A percentile compares a stretch with the other conserved stretches of the same genome.
These are phyloP conservation scores for Tortrix viridana DNA, from an alignment of 2,888 invertebrate species.

Conservation along the genomic window DNA sequence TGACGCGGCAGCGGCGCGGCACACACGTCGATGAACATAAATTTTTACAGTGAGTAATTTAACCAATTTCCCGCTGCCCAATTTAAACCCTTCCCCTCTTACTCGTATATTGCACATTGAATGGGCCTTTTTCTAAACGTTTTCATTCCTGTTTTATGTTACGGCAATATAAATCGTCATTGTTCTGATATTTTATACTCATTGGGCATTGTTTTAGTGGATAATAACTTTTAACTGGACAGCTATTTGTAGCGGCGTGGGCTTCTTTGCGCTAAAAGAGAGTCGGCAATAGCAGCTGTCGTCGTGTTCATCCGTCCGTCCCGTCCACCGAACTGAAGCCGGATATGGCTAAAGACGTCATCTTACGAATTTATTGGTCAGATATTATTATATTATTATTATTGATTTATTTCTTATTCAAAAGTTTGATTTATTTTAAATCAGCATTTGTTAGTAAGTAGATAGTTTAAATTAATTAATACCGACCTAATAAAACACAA, in stretches of 20 bases:
- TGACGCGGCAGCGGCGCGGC: conserved; percentile 10
- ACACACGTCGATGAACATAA: conserved; percentile 47
- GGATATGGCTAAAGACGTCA: not conserved
- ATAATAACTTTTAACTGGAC: conserved; percentile 39
- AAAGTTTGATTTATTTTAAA: not conserved
- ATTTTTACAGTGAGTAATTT: conserved; percentile 54
- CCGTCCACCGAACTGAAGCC: not conserved
- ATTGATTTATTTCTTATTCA: too few relatives aligned
- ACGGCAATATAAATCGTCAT: conserved; percentile 47
- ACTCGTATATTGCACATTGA: conserved; percentile 45
- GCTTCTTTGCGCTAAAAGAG: not conserved
- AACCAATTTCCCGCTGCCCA: conserved; percentile 52
- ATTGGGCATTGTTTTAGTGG: conserved; percentile 54
- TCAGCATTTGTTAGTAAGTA: not conserved
- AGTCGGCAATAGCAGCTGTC: conserved; percentile 6
- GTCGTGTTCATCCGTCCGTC: not conserved
- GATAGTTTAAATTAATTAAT: not conserved
- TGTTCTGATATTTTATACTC: conserved; percentile 55
- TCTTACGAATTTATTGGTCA: not conserved
- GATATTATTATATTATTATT: too few relatives aligned
- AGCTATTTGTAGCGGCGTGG: conserved; percentile 4
- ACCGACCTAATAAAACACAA: not conserved
- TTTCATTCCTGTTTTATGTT: conserved; percentile 60
- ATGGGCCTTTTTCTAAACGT: conserved; percentile 54
- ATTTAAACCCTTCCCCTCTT: conserved; percentile 46